Percentiles rank a stretch among this genome's conserved stretches.
phyloP scores from a whole-genome alignment of 2,113 vertebrate species.

The Spheniscus mendiculus region DNA sequence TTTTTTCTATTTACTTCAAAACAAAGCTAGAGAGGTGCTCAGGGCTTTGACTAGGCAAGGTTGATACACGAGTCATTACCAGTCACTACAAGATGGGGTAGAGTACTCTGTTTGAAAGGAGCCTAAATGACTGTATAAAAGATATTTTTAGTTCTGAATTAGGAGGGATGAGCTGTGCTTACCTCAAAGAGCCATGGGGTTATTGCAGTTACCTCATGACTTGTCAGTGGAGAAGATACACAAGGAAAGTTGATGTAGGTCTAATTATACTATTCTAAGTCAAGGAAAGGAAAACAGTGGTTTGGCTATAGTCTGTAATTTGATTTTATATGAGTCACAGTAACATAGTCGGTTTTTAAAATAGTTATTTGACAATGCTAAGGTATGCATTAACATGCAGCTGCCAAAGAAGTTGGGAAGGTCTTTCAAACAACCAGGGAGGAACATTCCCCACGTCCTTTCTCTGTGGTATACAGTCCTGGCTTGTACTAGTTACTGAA shows the following conservation, averaged over 20 bases:
- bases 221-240: background rate
- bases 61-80: background rate
- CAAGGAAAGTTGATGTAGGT: background rate
- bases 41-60: background rate
- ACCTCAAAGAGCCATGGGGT: background rate
- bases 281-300: background rate
- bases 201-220: background rate
- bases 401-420: background rate
- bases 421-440: background rate
- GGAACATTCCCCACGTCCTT: background rate
- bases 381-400: background rate
- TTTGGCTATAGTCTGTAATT: background rate
- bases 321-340: background rate
- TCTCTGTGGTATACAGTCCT: background rate
- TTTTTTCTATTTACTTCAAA: background rate
- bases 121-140: background rate
- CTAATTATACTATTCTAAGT: background rate
- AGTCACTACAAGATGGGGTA: background rate
- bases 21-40: background rate
- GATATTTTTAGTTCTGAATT: background rate
- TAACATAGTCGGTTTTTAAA: background rate
- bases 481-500: background rate
- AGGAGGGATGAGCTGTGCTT: background rate
- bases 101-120: background rate
- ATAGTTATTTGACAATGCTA: background rate